Base-by-base conservation (phyloP, 1,140 invertebrate species). In the Drosophila suzukii region DNA sequence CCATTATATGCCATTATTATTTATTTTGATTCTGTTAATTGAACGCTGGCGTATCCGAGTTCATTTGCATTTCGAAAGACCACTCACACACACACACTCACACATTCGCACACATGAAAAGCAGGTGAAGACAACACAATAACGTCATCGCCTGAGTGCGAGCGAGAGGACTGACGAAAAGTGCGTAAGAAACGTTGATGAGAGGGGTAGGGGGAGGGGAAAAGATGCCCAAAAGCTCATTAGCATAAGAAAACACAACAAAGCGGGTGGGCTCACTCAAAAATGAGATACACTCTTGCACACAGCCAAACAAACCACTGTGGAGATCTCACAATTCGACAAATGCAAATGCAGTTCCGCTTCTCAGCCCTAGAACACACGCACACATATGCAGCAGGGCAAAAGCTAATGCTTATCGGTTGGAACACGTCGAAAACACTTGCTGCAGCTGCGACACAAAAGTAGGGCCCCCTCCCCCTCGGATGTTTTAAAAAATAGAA, bases 221-320 rank as follows among this genome's bases (percentile, higher is more conserved):
- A 44, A 44, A 83, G 75, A 83, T 83, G 72, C 67, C 70, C 54
- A 43, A 68, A 82, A 44, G 66, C 83, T 86, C 79, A 88, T 88
- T 88, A 89, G 60, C 83, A 88, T 88, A 88, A 67, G 75, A 86
- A 86, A 86, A 86, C 74, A 85, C 70, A 88, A 78, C 65, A 86
- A 78, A 66, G 74, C 63, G 76, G 56, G 44, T 38, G 62, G 41
- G 59, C 66, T 51, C 36, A 51, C 47, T 17, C 61, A 57, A 77
- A 56, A 67, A 47, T 50, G 57, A 75, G 65, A 73, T 76, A 72
- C 82, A 80, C 71, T 75, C 66, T 78, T 58, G 20, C 46, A 53
- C 36, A 66, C 51, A 74, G 46, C 65, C 60, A 74, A 59, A 46
- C 56, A 55, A 46, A 81, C 50, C 24, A 46, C n/a, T 49, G 7